Conservation (phyloP, 2,113 vertebrate genomes). For the Haplotaxodon microlepis region DNA sequence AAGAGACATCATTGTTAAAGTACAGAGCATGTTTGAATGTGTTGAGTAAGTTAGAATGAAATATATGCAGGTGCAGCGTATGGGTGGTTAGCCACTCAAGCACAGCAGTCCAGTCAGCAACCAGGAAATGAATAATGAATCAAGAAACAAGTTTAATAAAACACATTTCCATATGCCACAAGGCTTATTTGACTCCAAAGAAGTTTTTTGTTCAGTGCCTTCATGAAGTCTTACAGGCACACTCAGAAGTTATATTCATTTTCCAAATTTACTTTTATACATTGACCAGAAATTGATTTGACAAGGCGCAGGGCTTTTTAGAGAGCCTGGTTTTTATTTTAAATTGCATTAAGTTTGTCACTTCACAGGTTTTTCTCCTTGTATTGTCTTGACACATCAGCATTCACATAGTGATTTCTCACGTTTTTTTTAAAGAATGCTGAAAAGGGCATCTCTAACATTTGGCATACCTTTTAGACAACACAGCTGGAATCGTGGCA, state of each 20-base stretch:
- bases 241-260: neutral
- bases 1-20: neutral
- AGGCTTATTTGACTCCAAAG: neutral
- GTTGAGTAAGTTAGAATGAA: slow-evolving; percentile 2
- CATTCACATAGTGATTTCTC: neutral
- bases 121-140: slow-evolving; percentile 36
- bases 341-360: slow-evolving; percentile 3
- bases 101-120: slow-evolving; percentile 14
- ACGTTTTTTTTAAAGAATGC: neutral
- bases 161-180: neutral
- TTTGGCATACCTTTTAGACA: slow-evolving; percentile 70
- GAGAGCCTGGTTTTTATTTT: neutral
- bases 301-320: neutral
- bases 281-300: neutral
- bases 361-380: neutral
- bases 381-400: neutral
- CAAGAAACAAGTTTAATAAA: slow-evolving; percentile 3
- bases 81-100: slow-evolving; percentile 1
- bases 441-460: neutral
- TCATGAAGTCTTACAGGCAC: neutral
- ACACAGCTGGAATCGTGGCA: slow-evolving; percentile 83
- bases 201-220: neutral
- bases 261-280: neutral
- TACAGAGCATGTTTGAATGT: neutral
- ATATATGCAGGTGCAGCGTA: neutral